These are phyloP conservation scores for Griposia aprilina DNA, from an alignment of 2,888 invertebrate species.

Conservation along the genomic window DNA sequence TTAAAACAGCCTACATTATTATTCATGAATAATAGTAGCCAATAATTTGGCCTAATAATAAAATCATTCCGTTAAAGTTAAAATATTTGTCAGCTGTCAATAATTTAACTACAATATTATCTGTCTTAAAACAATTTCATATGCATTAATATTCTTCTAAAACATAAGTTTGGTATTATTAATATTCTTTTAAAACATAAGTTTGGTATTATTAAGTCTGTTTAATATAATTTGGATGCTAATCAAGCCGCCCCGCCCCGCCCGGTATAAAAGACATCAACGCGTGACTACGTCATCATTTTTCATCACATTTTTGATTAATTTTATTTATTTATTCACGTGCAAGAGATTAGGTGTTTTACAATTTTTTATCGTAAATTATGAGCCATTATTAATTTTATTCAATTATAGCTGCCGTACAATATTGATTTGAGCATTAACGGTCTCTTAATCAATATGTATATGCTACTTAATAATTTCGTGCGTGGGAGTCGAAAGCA, in stretches of 20 bases:
- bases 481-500: conserved; percentile 45
- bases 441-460: conserved; percentile 43
- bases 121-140: conserved; percentile 13
- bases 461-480: conserved; percentile 37
- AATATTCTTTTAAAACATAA: conserved; percentile 21
- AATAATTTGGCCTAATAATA: conserved; percentile 11
- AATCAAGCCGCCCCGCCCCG: conserved; percentile 57
- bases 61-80: conserved; percentile 15
- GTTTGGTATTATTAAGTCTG: conserved; percentile 23
- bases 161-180: neutral
- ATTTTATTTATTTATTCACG: conserved; percentile 46
- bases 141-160: conserved; percentile 21
- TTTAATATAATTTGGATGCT: conserved; percentile 47
- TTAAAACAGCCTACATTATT: conserved; percentile 20
- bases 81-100: conserved; percentile 35
- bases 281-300: conserved; percentile 73
- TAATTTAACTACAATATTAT: conserved; percentile 51
- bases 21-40: conserved; percentile 34
- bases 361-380: conserved; percentile 39
- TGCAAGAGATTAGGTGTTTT: conserved; percentile 38
- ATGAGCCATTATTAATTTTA: conserved; percentile 25
- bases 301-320: conserved; percentile 40
- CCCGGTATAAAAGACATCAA: conserved; percentile 84
- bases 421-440: conserved; percentile 27
- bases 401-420: conserved; percentile 20